phyloP scores from a whole-genome alignment of 2,113 vertebrate species.

The Bettongia penicillata region DNA sequence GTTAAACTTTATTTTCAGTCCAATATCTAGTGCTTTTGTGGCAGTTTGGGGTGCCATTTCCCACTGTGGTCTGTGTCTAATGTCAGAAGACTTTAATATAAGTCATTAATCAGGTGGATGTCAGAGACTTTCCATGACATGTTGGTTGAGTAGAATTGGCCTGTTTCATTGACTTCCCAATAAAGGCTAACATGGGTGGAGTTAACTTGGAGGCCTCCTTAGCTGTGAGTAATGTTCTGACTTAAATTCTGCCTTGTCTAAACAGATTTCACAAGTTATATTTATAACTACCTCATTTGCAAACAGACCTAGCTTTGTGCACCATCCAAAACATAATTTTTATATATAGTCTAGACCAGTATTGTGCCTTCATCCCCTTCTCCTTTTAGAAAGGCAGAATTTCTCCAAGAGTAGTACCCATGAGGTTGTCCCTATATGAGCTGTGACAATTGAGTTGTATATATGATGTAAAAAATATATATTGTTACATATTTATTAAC shows the following conservation, averaged over 20 bases:
- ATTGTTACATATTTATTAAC: not conserved
- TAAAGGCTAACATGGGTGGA: slow-evolving; percentile 38
- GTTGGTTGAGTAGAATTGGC: slow-evolving; percentile 25
- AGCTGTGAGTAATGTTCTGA: slow-evolving; percentile 24
- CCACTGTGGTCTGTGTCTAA: not conserved
- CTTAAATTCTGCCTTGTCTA: slow-evolving; percentile 9
- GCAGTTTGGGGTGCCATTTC: not conserved
- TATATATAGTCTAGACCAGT: not conserved
- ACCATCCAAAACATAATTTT: not conserved
- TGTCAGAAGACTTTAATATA: not conserved
- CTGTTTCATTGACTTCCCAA: slow-evolving; percentile 10
- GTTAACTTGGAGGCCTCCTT: slow-evolving; percentile 35
- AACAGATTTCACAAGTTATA: slow-evolving; percentile 5
- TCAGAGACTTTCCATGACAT: slow-evolving; percentile 1
- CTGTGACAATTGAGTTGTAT: not conserved
- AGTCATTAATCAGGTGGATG: not conserved
- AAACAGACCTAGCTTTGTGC: not conserved
- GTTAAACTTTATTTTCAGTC: not conserved
- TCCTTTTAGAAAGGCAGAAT: not conserved
- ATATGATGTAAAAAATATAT: not conserved
- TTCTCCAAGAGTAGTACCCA: not conserved
- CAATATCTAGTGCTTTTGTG: not conserved
- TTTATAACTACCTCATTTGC: slow-evolving; percentile 7
- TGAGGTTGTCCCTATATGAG: not conserved
- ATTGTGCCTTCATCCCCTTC: not conserved